Percentiles rank a stretch among this genome's conserved stretches.
Evolutionary conservation across 1,140 invertebrate species (phyloP).

Genomic region (Drosophila willistoni): DNA sequence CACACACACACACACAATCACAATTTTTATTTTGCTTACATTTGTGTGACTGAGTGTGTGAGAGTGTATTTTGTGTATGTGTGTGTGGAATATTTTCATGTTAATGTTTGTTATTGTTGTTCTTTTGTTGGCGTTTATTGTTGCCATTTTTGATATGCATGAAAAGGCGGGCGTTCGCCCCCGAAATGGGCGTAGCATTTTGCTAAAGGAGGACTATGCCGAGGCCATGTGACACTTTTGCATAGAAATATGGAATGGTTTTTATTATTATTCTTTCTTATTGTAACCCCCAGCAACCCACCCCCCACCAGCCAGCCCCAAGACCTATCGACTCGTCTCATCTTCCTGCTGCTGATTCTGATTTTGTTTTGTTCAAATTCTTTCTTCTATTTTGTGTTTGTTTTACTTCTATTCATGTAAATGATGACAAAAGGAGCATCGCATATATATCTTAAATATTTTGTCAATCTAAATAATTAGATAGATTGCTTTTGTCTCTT

Average conservation of each 20-base stretch:
- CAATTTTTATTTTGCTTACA: conserved; percentile 32
- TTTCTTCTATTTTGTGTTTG: neutral
- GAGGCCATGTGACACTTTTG: conserved; percentile 57
- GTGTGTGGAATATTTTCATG: conserved; percentile 29
- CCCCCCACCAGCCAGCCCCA: neutral
- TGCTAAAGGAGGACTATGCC: conserved; percentile 24
- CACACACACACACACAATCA: conserved; percentile 29
- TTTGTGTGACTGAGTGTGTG: conserved; percentile 17
- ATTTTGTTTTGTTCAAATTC: neutral
- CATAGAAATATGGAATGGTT: conserved; percentile 35
- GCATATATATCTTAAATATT: too few relatives aligned
- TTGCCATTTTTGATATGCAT: conserved; percentile 79
- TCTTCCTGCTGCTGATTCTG: neutral
- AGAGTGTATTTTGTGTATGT: neutral
- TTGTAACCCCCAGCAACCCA: too few relatives aligned
- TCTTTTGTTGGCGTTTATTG: conserved; percentile 78
- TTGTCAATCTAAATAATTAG: too few relatives aligned
- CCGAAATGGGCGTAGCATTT: conserved; percentile 9
- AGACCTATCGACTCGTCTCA: neutral
- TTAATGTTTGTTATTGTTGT: conserved; percentile 74
- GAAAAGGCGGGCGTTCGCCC: conserved; percentile 42
- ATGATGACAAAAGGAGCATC: too few relatives aligned
- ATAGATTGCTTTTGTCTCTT: too few relatives aligned
- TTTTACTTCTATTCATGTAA: neutral
- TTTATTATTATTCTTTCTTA: conserved; percentile 50